Conservation (phyloP, 1,140 invertebrate species). For the Bemisia tabaci region DNA sequence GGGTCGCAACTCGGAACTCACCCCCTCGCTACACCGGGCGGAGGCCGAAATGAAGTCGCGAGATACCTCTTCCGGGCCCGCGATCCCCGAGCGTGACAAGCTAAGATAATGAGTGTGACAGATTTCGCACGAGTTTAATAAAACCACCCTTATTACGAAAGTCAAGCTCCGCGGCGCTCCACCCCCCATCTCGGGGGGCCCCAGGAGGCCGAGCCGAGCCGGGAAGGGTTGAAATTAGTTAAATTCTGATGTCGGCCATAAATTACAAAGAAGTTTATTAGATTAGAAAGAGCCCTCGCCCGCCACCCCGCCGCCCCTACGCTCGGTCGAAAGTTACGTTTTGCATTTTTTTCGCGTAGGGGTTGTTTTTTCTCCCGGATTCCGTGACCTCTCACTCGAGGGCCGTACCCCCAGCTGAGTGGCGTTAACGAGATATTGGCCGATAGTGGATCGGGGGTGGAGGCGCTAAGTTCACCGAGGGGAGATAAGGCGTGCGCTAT, state of each 20-base stretch:
- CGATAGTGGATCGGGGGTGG: too few relatives aligned
- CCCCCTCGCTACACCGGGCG: too few relatives aligned
- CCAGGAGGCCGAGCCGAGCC: neutral
- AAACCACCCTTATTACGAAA: neutral
- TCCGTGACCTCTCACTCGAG: too few relatives aligned
- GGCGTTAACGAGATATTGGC: too few relatives aligned
- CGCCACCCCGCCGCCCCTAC: too few relatives aligned
- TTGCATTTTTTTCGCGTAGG: too few relatives aligned
- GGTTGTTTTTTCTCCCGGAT: too few relatives aligned
- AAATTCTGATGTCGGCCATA: neutral
- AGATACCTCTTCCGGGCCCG: neutral
- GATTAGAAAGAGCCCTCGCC: neutral
- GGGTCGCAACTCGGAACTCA: neutral
- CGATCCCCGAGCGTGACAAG: neutral
- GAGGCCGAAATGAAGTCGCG: neutral
- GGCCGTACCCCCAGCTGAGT: too few relatives aligned
- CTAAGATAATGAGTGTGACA: neutral
- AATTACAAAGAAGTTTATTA: neutral
- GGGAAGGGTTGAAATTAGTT: neutral
- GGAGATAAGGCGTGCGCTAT: neutral
- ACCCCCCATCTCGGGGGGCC: too few relatives aligned
- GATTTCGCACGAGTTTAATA: neutral
- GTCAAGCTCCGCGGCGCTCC: neutral
- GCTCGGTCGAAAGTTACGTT: too few relatives aligned
- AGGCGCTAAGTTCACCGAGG: too few relatives aligned